Evolutionary conservation across 2,888 invertebrate species (phyloP).

Genomic region (Chelonus formosanus): DNA sequence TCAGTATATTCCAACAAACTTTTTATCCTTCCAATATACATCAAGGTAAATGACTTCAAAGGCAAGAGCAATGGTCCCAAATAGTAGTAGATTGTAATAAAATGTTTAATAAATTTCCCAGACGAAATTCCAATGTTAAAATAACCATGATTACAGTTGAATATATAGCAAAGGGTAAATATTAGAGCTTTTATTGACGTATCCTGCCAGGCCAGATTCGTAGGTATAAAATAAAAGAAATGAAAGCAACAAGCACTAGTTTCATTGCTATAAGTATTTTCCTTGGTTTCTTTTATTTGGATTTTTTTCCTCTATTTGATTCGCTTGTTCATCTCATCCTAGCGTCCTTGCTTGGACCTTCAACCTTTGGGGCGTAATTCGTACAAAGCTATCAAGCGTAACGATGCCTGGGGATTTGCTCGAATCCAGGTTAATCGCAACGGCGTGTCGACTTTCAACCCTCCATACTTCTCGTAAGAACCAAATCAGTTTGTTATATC

Average conservation of each 20-base stretch:
- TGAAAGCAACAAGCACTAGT: slow-evolving; percentile 1
- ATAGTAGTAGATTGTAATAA: no score
- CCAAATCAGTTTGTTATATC: slow-evolving; percentile 25
- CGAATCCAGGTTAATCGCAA: slow-evolving; percentile 39
- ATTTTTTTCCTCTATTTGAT: slow-evolving; percentile 7
- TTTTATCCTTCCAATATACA: no score
- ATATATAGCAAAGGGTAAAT: no score
- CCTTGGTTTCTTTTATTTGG: slow-evolving; percentile 1
- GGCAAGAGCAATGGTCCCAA: no score
- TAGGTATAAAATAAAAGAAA: no score
- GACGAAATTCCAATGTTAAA: no score
- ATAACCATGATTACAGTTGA: no score
- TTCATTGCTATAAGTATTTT: slow-evolving; percentile 3
- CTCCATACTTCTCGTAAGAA: slow-evolving; percentile 12
- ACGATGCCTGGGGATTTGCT: slow-evolving; percentile 29
- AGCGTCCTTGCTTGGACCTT: slow-evolving; percentile 10
- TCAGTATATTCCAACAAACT: no score
- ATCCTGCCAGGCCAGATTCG: no score
- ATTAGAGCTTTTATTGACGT: no score
- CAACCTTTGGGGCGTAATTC: slow-evolving; percentile 25
- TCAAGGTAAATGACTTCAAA: no score
- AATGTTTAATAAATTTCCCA: no score
- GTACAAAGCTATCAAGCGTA: slow-evolving; percentile 20
- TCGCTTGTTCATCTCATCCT: slow-evolving; percentile 1
- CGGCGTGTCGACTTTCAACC: slow-evolving; percentile 29